phyloP scores from a whole-genome alignment of 2,797 vertebrate species.

The Sebastes cheni region DNA sequence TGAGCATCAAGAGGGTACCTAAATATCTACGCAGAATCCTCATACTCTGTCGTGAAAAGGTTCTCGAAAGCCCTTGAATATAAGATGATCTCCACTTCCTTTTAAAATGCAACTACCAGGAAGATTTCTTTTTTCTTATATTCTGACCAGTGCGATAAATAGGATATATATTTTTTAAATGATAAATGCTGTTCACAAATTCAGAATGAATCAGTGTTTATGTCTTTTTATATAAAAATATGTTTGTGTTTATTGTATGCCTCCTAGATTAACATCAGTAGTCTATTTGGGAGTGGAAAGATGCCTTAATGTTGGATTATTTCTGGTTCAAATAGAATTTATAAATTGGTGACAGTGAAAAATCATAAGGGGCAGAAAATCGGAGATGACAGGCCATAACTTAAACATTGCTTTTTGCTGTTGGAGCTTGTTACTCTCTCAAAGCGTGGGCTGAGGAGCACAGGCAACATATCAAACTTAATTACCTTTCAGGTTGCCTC shows the following conservation, averaged over 20 bases:
- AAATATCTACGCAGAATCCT: not conserved
- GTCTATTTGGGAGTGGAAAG: not conserved
- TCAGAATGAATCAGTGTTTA: not conserved
- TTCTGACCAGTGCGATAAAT: not conserved
- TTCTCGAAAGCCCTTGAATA: not conserved
- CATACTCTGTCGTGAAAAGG: not conserved
- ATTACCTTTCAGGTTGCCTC: constrained; percentile 85
- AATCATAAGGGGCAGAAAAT: constrained; percentile 66
- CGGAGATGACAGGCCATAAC: constrained; percentile 76
- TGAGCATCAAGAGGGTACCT: not conserved
- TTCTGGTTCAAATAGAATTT: constrained; percentile 67
- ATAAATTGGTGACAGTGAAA: constrained; percentile 71
- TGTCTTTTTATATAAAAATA: not conserved
- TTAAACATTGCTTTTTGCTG: constrained; percentile 77
- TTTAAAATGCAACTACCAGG: not conserved
- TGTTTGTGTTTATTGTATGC: constrained; percentile 4
- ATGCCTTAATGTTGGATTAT: constrained; percentile 49
- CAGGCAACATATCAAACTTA: constrained; percentile 84
- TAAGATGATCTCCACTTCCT: not conserved
- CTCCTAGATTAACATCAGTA: constrained; percentile 7
- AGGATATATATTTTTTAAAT: not conserved
- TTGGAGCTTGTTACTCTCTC: constrained; percentile 79
- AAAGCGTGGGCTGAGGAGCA: constrained; percentile 71
- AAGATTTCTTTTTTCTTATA: not conserved
- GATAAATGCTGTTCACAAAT: not conserved